Conservation (phyloP, 2,888 invertebrate species). For the Resseliella maxima region DNA sequence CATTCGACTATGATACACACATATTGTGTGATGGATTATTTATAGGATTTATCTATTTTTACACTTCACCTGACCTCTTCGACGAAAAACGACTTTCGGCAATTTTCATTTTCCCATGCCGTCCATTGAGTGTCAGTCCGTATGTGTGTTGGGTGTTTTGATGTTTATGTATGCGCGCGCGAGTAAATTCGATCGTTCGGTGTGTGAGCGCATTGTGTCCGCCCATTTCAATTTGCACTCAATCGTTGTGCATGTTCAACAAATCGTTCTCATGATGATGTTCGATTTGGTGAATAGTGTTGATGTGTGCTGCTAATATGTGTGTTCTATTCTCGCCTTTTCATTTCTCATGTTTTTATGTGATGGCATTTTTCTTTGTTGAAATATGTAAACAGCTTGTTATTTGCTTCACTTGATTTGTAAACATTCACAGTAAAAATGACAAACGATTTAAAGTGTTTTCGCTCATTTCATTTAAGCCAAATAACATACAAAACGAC, state of each 20-base stretch:
- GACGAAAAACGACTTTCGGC: neutral
- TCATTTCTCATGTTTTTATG: conserved; percentile 5
- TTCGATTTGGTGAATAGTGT: neutral
- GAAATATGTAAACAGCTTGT: conserved; percentile 54
- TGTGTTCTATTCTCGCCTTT: neutral
- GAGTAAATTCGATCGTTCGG: no score
- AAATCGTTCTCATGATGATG: neutral
- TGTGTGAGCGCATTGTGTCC: neutral
- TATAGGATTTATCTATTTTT: conserved; percentile 28
- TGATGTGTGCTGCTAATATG: neutral
- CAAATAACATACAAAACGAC: conserved; percentile 9
- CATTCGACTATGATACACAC: conserved; percentile 33
- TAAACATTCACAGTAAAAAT: conserved; percentile 30
- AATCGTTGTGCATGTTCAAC: neutral
- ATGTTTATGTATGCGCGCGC: neutral
- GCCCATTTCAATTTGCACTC: neutral
- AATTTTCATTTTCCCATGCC: conserved; percentile 45
- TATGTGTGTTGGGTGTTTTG: no score
- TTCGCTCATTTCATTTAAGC: conserved; percentile 2
- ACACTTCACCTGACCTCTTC: conserved; percentile 53
- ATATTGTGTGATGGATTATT: neutral
- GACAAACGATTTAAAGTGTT: conserved; percentile 41
- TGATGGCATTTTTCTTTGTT: conserved; percentile 21
- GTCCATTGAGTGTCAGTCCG: neutral
- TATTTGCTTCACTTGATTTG: conserved; percentile 49